These are phyloP conservation scores for Python bivittatus DNA, from an alignment of 2,113 vertebrate species.

Conservation along the genomic window DNA sequence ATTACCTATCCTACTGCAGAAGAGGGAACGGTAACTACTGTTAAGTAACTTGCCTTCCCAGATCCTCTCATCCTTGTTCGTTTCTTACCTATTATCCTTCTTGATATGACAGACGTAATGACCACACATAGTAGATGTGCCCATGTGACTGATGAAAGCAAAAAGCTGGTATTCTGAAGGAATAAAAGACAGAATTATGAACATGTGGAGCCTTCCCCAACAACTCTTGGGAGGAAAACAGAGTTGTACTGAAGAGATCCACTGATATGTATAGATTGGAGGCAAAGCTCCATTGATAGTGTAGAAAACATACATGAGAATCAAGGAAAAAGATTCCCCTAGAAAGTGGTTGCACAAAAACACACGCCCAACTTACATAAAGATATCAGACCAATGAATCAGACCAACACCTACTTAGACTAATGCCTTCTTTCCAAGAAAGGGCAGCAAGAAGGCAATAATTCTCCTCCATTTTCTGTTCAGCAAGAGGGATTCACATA, in stretches of 20 bases:
- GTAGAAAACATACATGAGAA: neutral
- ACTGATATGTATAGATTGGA: neutral
- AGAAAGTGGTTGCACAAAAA: neutral
- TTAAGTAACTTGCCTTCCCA: neutral
- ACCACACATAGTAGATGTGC: conserved; percentile 97
- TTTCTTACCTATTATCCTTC: conserved; percentile 90
- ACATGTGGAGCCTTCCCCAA: neutral
- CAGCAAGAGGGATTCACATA: neutral
- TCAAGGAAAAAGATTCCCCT: neutral
- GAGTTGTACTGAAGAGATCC: neutral
- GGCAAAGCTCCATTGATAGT: neutral
- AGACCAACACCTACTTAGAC: neutral
- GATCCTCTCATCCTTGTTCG: neutral
- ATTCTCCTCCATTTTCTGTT: neutral
- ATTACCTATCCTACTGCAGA: neutral
- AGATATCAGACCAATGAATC: neutral
- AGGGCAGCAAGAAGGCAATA: neutral
- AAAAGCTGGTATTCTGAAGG: conserved; percentile 92
- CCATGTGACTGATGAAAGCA: conserved; percentile 99
- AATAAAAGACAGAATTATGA: neutral
- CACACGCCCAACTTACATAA: neutral
- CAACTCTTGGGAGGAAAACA: neutral
- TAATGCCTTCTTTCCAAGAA: neutral
- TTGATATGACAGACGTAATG: conserved; percentile 99
- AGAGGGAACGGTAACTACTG: neutral